Evolutionary conservation across 2,888 invertebrate genomes (phyloP).

Genomic region (Cheilosia vernalis): DNA sequence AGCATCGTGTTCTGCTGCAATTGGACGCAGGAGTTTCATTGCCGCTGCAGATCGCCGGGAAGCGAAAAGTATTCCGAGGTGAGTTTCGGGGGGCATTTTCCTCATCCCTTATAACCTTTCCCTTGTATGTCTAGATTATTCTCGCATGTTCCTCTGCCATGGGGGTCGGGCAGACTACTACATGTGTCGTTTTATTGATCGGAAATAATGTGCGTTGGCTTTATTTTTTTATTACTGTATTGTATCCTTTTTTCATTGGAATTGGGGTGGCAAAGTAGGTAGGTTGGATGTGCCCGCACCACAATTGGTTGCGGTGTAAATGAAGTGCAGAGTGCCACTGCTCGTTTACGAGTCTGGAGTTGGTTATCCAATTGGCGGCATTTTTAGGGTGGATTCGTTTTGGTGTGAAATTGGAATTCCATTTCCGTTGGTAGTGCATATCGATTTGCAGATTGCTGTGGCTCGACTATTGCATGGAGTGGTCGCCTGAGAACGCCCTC

Average conservation of each 20-base stretch:
- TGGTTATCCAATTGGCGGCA: slow-evolving; percentile 19
- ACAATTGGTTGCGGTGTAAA: slow-evolving; percentile 18
- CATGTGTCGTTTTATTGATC: slow-evolving; percentile 41
- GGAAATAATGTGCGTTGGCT: slow-evolving; percentile 25
- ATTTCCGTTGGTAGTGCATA: slow-evolving; percentile 20
- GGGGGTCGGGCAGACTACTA: neutral
- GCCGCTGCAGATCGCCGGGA: slow-evolving; percentile 89
- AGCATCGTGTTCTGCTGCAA: slow-evolving; percentile 89
- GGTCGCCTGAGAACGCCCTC: too few species aligned
- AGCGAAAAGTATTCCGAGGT: slow-evolving; percentile 90
- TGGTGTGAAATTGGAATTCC: slow-evolving; percentile 27
- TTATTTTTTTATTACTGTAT: slow-evolving; percentile 26
- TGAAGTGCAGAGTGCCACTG: slow-evolving; percentile 31
- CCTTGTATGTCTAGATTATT: slow-evolving; percentile 3
- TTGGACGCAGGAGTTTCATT: slow-evolving; percentile 91
- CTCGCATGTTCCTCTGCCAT: slow-evolving; percentile 15
- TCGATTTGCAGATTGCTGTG: neutral
- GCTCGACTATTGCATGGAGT: too few species aligned
- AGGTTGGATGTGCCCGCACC: slow-evolving; percentile 1
- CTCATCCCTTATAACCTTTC: slow-evolving; percentile 38
- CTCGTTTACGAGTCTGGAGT: slow-evolving; percentile 34
- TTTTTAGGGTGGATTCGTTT: slow-evolving; percentile 46
- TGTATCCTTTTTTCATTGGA: slow-evolving; percentile 39
- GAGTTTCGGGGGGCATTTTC: slow-evolving; percentile 80
- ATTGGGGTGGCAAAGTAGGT: slow-evolving; percentile 55